A percentile compares a stretch with the other conserved stretches of the same genome.
These are phyloP conservation scores for Pelodiscus sinensis DNA, from an alignment of 2,113 vertebrate genomes.

Conservation along the genomic window DNA sequence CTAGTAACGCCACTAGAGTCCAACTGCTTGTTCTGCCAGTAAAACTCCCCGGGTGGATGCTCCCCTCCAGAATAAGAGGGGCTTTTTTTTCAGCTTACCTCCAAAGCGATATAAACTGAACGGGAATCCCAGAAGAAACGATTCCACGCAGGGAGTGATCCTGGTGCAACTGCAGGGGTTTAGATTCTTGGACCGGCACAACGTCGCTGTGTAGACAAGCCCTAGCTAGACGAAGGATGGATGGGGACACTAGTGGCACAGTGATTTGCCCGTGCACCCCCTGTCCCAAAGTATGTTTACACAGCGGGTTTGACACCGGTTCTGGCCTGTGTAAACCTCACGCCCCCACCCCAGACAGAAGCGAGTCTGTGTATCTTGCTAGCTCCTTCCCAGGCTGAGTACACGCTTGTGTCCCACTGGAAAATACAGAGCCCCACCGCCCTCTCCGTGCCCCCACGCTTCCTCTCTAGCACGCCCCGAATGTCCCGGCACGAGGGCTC, in stretches of 20 bases:
- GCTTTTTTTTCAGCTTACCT: neutral
- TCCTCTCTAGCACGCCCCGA: neutral
- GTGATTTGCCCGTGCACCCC: neutral
- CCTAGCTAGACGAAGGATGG: neutral
- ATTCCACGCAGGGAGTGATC: neutral
- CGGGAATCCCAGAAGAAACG: neutral
- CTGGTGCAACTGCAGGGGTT: neutral
- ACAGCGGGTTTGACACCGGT: neutral
- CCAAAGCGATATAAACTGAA: neutral
- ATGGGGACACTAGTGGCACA: neutral
- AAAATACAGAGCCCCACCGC: neutral
- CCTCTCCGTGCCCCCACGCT: neutral
- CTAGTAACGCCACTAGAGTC: neutral
- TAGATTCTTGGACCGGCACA: neutral
- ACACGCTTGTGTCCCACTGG: neutral
- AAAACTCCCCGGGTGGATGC: neutral
- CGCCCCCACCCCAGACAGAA: neutral
- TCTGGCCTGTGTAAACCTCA: neutral
- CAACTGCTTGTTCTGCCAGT: neutral
- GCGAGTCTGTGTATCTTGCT: neutral
- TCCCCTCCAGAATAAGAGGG: neutral
- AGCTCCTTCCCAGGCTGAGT: neutral
- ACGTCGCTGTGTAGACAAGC: neutral
- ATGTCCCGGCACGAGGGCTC: neutral
- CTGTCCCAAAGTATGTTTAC: neutral